Conservation (phyloP, 1,140 invertebrate species). For the Megathymus violae region DNA sequence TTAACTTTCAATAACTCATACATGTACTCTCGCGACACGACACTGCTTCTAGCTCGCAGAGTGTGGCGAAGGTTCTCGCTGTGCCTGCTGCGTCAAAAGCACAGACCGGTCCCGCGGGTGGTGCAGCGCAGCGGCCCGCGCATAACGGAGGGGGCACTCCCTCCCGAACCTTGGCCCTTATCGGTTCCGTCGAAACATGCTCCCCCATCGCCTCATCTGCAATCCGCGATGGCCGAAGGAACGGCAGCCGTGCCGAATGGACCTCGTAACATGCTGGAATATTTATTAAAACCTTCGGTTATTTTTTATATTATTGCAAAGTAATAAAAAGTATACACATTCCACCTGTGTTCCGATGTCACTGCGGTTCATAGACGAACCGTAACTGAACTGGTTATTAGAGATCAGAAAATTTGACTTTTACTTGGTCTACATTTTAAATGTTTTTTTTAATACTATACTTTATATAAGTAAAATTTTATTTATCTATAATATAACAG, state of each 20-base stretch:
- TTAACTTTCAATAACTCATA: conserved; percentile 57
- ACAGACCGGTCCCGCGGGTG: conserved; percentile 81
- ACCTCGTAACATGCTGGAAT: conserved; percentile 60
- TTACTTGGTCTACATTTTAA: too few relatives aligned
- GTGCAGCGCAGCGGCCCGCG: conserved; percentile 69
- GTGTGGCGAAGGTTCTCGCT: conserved; percentile 80
- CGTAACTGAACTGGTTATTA: too few relatives aligned
- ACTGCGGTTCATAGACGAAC: too few relatives aligned
- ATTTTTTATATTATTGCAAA: too few relatives aligned
- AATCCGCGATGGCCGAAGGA: conserved; percentile 53
- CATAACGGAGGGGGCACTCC: conserved; percentile 75
- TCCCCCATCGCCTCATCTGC: conserved; percentile 46
- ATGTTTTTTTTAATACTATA: too few relatives aligned
- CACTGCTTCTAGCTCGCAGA: conserved; percentile 80
- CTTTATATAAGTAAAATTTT: too few relatives aligned
- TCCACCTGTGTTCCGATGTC: too few relatives aligned
- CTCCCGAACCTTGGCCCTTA: conserved; percentile 57
- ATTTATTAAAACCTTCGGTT: background rate
- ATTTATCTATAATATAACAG: too few relatives aligned
- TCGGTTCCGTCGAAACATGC: conserved; percentile 45
- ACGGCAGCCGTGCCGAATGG: conserved; percentile 56
- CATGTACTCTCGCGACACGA: conserved; percentile 83
- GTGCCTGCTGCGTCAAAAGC: conserved; percentile 82
- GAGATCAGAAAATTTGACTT: too few relatives aligned
- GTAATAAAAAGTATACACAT: too few relatives aligned